Conservation (phyloP, 2,888 invertebrate genomes). For the Nymphalis urticae region DNA sequence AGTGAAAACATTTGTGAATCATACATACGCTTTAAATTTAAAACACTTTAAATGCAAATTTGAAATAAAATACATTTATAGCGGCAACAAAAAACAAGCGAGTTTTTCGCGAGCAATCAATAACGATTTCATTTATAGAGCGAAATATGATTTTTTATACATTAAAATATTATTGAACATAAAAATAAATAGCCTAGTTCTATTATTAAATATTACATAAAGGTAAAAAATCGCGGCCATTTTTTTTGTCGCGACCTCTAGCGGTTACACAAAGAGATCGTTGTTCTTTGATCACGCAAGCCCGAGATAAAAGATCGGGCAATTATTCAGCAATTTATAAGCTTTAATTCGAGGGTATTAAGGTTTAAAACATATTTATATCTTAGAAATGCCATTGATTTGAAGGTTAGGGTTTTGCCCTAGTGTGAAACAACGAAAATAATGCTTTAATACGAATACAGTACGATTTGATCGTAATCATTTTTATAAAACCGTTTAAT, state of each 20-base stretch:
- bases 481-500: conserved; percentile 2
- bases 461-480: conserved; percentile 1
- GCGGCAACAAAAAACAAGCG: background rate
- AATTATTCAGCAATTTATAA: conserved; percentile 21
- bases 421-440: conserved; percentile 15
- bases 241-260: conserved; percentile 42
- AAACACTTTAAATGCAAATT: no score
- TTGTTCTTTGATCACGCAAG: conserved; percentile 37
- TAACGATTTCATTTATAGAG: background rate
- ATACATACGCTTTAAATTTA: no score
- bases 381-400: conserved; percentile 18
- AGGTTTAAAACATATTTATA: conserved; percentile 16
- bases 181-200: conserved; percentile 19
- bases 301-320: conserved; percentile 32
- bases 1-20: no score
- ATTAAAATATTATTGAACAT: conserved; percentile 3
- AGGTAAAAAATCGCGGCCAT: conserved; percentile 40
- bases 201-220: conserved; percentile 15
- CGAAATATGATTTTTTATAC: background rate
- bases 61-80: no score
- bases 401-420: conserved; percentile 14
- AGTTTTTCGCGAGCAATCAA: background rate
- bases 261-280: conserved; percentile 37
- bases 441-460: conserved; percentile 5
- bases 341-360: conserved; percentile 21